A percentile compares a stretch with the other conserved stretches of the same genome.
Evolutionary conservation across 2,113 vertebrate genomes (phyloP).

Genomic region (Hiodon alosoides): DNA sequence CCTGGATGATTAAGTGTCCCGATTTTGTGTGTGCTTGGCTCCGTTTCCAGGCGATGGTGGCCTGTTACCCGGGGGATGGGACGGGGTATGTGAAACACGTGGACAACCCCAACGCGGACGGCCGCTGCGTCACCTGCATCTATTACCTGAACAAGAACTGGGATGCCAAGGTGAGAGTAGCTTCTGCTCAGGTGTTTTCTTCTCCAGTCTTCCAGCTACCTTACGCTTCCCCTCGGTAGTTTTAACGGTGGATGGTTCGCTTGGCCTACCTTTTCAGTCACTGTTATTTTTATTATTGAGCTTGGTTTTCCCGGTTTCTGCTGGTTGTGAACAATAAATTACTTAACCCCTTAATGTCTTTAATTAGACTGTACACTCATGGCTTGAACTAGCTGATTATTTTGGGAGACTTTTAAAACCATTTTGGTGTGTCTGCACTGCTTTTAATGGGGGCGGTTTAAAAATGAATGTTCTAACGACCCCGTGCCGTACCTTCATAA

Average conservation of each 20-base stretch:
- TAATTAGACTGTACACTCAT: background rate
- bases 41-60: constrained; percentile 76
- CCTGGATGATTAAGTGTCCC: no score
- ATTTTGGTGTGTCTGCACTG: no score
- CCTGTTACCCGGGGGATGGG: constrained; percentile 84
- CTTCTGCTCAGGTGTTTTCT: background rate
- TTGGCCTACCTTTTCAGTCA: background rate
- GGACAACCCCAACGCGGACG: constrained; percentile 81
- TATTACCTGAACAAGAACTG: constrained; percentile 89
- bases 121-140: constrained; percentile 85
- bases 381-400: no score
- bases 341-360: background rate
- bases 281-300: background rate
- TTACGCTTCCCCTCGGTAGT: background rate
- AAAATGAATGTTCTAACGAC: no score
- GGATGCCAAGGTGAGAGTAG: constrained; percentile 74
- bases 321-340: background rate
- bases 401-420: no score
- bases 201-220: background rate
- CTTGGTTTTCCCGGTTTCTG: background rate
- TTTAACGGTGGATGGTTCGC: background rate
- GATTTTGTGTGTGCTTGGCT: constrained; percentile 25
- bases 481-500: no score
- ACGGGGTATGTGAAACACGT: constrained; percentile 84
- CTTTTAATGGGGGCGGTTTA: no score